Percentiles rank a stretch among this genome's conserved stretches.
Conservation (phyloP, 1,140 invertebrate genomes). For the Triops cancriformis region DNA sequence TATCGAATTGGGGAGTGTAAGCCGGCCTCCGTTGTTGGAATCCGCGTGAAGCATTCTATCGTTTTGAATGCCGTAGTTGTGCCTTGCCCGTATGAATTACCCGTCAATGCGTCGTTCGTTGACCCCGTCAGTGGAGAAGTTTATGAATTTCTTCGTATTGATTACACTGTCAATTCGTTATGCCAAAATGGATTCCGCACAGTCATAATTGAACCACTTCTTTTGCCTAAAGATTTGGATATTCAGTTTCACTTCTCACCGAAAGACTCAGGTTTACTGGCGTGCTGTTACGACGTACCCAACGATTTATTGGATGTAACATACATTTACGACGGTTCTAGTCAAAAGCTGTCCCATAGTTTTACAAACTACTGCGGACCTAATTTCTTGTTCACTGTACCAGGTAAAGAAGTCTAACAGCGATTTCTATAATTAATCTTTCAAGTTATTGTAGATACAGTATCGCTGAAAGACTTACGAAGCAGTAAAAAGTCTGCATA, state of each 20-base stretch:
- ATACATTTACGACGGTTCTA: background rate
- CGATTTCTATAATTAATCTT: background rate
- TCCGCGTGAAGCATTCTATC: background rate
- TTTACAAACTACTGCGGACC: background rate
- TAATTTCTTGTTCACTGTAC: background rate
- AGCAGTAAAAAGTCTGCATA: background rate
- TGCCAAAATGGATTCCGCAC: background rate
- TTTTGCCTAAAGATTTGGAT: background rate
- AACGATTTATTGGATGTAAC: background rate
- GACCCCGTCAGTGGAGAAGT: background rate
- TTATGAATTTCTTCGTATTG: background rate
- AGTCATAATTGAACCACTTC: background rate
- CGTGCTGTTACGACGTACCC: background rate
- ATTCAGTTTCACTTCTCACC: background rate
- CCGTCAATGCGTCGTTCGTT: background rate
- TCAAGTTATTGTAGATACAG: background rate
- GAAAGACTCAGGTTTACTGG: background rate
- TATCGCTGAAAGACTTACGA: background rate
- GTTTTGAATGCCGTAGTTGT: background rate
- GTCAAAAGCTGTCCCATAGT: background rate
- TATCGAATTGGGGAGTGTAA: background rate
- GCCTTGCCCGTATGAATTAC: background rate
- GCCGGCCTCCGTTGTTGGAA: background rate
- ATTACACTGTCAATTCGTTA: background rate
- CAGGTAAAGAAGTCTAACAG: background rate